These are phyloP conservation scores for Ornithorhynchus anatinus DNA, from an alignment of 2,113 vertebrate species.

Conservation along the genomic window DNA sequence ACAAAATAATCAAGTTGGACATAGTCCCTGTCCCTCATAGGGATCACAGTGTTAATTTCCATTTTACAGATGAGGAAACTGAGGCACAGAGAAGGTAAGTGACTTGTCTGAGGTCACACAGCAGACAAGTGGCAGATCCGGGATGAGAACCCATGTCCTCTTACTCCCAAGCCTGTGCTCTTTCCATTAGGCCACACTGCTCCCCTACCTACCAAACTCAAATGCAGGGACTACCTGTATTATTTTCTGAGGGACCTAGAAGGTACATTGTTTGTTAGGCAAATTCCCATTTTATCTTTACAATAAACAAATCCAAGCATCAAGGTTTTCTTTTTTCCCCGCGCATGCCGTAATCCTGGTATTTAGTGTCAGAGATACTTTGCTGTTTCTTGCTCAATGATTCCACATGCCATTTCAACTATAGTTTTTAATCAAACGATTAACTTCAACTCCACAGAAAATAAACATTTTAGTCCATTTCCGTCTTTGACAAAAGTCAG, in stretches of 20 bases:
- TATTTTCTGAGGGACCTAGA: neutral
- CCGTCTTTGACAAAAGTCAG: constrained; percentile 19
- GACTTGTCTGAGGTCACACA: too few relatives aligned
- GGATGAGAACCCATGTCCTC: too few relatives aligned
- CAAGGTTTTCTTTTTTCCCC: neutral
- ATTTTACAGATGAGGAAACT: too few relatives aligned
- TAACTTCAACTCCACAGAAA: constrained; percentile 42
- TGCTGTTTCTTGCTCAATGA: constrained; percentile 6
- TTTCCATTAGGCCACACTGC: too few relatives aligned
- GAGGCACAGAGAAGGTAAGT: too few relatives aligned
- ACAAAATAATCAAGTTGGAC: too few relatives aligned
- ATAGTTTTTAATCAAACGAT: constrained; percentile 38
- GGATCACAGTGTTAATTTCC: too few relatives aligned
- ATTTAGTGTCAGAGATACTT: neutral
- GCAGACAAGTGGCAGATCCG: too few relatives aligned
- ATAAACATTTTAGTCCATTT: constrained; percentile 46
- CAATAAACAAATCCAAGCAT: neutral
- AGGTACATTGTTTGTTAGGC: neutral
- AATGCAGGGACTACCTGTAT: too few relatives aligned
- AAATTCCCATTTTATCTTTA: neutral
- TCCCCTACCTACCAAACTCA: too few relatives aligned
- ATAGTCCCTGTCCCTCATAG: too few relatives aligned
- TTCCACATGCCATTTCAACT: neutral
- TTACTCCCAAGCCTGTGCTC: too few relatives aligned
- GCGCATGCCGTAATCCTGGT: neutral